A percentile compares a stretch with the other conserved stretches of the same genome.
phyloP scores from a whole-genome alignment of 2,113 vertebrate species.

The Chitala chitala region DNA sequence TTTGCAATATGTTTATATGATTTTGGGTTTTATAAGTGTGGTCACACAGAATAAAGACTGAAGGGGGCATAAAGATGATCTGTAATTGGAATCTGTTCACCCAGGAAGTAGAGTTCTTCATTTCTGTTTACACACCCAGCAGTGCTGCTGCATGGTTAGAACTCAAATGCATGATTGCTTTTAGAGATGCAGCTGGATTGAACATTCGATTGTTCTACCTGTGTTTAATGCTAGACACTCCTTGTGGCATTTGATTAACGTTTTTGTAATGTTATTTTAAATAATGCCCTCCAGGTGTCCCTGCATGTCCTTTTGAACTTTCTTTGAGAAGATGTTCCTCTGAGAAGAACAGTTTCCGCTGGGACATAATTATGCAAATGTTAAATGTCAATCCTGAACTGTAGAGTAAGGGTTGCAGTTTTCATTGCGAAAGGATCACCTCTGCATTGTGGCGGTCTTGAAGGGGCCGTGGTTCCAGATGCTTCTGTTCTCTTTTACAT shows the following conservation, averaged over 20 bases:
- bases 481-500: background rate
- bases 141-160: no score
- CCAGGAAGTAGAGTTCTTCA: slow-evolving; percentile 57
- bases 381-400: slow-evolving; percentile 13
- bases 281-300: background rate
- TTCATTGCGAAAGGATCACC: background rate
- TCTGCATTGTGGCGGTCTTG: background rate
- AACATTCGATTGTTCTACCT: slow-evolving; percentile 13
- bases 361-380: slow-evolving; percentile 20
- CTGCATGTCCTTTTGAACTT: slow-evolving; percentile 7
- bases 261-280: background rate
- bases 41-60: slow-evolving; percentile 63
- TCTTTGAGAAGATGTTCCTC: background rate
- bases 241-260: slow-evolving; percentile 28
- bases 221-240: slow-evolving; percentile 26
- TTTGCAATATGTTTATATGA: slow-evolving; percentile 71
- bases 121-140: background rate
- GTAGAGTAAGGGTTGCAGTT: background rate
- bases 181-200: background rate
- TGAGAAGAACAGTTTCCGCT: background rate
- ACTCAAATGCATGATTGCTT: no score
- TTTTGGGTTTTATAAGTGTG: slow-evolving; percentile 64
- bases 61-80: slow-evolving; percentile 66
- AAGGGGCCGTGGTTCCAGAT: background rate
- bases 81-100: slow-evolving; percentile 74